Percentiles rank a stretch among this genome's conserved stretches.
phyloP scores from a whole-genome alignment of 2,113 vertebrate genomes.

The Murina feae region DNA sequence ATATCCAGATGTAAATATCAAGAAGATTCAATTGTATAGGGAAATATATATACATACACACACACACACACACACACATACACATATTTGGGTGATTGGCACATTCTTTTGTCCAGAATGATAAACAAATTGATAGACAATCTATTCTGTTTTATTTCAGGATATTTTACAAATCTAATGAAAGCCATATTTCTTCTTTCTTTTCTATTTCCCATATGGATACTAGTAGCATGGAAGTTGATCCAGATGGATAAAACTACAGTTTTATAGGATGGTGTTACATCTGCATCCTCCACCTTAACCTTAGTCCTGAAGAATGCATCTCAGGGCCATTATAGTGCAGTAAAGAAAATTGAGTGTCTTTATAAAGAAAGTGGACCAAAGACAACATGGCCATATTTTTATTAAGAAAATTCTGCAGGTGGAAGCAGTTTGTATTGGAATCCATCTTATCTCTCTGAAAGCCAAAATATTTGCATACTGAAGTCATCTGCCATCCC shows the following conservation, averaged over 20 bases:
- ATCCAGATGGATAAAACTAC: not conserved
- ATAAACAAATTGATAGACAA: slow-evolving; percentile 48
- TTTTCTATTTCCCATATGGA: slow-evolving; percentile 1
- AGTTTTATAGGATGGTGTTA: rapidly evolving
- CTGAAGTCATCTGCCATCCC: not conserved
- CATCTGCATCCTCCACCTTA: not conserved
- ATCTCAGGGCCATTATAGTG: not conserved
- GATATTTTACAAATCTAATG: slow-evolving; percentile 10
- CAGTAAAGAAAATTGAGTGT: not conserved
- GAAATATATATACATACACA: not conserved
- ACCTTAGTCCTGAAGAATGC: not conserved
- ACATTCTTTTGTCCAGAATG: slow-evolving; percentile 46
- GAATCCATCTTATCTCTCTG: not conserved
- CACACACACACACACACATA: not conserved
- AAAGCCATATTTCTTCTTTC: slow-evolving; percentile 38
- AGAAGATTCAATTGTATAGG: not conserved
- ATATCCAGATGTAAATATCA: slow-evolving; percentile 25
- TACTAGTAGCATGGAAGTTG: not conserved
- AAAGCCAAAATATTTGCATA: not conserved
- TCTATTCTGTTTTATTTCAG: slow-evolving; percentile 26
- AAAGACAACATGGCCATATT: not conserved
- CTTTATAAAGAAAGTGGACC: not conserved
- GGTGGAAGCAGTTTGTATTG: not conserved
- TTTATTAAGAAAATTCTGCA: slow-evolving; percentile 24
- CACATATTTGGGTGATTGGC: not conserved